phyloP scores from a whole-genome alignment of 2,888 invertebrate species.

The Chironomus riparius region DNA sequence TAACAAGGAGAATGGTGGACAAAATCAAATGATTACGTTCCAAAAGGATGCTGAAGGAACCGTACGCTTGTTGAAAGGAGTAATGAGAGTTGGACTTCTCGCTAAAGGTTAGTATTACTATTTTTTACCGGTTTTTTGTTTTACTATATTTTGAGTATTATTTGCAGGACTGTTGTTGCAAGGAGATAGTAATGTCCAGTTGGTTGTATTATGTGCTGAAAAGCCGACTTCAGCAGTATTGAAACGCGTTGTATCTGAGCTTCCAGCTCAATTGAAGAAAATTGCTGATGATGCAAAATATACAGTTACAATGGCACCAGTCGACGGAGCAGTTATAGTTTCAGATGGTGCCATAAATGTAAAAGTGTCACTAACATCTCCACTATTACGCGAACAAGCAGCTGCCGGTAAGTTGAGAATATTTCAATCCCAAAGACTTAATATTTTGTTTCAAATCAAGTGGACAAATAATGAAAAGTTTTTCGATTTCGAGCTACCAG shows the following conservation, averaged over 20 bases:
- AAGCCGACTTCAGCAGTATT: constrained; percentile 84
- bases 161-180: constrained; percentile 67
- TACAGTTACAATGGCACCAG: constrained; percentile 72
- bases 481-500: constrained; percentile 33
- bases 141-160: not conserved
- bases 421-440: not conserved
- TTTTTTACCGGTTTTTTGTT: no score
- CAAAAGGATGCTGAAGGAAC: constrained; percentile 56
- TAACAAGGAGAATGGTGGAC: constrained; percentile 52
- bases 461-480: constrained; percentile 24
- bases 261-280: constrained; percentile 68
- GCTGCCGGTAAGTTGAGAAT: constrained; percentile 19
- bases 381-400: constrained; percentile 81
- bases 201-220: constrained; percentile 91
- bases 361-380: constrained; percentile 84
- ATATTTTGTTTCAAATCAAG: not conserved
- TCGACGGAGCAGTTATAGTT: constrained; percentile 77
- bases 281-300: constrained; percentile 68
- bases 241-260: constrained; percentile 73
- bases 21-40: constrained; percentile 69
- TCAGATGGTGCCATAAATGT: constrained; percentile 71
- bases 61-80: constrained; percentile 79
- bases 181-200: constrained; percentile 80
- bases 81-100: constrained; percentile 90
- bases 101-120: constrained; percentile 49